phyloP scores from a whole-genome alignment of 92 coral and sea anemone genomes.

The Porites cylindrica region DNA sequence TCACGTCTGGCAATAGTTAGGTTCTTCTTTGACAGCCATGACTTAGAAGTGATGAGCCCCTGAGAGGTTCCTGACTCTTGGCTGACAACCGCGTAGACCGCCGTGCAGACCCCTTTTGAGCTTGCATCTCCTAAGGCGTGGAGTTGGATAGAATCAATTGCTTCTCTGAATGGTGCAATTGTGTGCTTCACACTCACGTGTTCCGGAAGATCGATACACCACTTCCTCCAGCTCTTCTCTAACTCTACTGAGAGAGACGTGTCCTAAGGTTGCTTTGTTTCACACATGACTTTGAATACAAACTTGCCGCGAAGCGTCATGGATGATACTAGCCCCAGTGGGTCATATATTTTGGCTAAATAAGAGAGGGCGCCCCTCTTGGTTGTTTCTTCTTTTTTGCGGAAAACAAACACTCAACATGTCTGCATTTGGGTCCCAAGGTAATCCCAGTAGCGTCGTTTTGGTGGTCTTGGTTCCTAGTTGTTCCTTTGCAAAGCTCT shows the following conservation, averaged over 20 bases:
- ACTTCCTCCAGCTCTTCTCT: constrained; percentile 22
- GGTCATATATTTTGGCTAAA: constrained; percentile 22
- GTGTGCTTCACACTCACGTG: constrained; percentile 11
- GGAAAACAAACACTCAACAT: constrained; percentile 27
- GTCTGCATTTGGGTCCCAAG: constrained; percentile 31
- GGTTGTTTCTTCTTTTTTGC: neutral
- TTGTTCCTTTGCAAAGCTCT: constrained; percentile 27
- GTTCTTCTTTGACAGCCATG: constrained; percentile 51
- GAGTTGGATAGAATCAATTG: constrained; percentile 3
- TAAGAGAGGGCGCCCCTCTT: constrained; percentile 24
- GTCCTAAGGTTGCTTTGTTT: constrained; percentile 35
- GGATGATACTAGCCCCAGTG: constrained; percentile 38
- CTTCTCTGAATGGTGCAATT: constrained; percentile 25
- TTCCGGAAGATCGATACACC: constrained; percentile 33
- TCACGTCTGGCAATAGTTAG: constrained; percentile 60
- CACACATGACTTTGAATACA: constrained; percentile 25
- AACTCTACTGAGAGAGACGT: constrained; percentile 32
- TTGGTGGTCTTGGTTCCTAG: constrained; percentile 26
- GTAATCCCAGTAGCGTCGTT: constrained; percentile 22
- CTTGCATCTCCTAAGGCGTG: constrained; percentile 29
- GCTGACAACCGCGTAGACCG: constrained; percentile 50
- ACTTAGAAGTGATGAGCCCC: constrained; percentile 53
- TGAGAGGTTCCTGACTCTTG: constrained; percentile 36
- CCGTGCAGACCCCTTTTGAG: constrained; percentile 17
- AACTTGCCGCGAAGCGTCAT: constrained; percentile 41